phyloP scores from a whole-genome alignment of 2,113 vertebrate genomes.

The Notechis scutatus region DNA sequence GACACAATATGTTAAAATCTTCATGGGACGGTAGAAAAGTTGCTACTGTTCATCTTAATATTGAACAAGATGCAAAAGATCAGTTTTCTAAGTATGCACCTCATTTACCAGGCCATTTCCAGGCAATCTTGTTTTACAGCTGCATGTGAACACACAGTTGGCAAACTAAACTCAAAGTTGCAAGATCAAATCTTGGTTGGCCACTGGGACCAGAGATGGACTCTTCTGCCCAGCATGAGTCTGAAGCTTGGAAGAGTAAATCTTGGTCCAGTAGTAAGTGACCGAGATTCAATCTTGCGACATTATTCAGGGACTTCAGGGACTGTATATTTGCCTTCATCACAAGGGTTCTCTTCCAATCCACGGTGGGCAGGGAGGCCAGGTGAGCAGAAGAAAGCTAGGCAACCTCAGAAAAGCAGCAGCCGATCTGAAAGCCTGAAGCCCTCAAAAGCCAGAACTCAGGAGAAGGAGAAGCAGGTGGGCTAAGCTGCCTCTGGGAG shows the following conservation, averaged over 20 bases:
- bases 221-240: too few species aligned
- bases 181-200: too few species aligned
- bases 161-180: slow-evolving; percentile 8
- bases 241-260: too few species aligned
- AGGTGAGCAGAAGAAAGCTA: background rate
- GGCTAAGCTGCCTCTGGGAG: too few species aligned
- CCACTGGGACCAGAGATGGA: too few species aligned
- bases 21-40: background rate
- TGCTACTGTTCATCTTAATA: background rate
- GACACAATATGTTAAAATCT: background rate
- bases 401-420: background rate
- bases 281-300: too few species aligned
- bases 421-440: too few species aligned
- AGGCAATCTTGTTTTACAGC: slow-evolving; percentile 1
- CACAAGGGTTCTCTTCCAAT: slow-evolving; percentile 10
- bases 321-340: too few species aligned
- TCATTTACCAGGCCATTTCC: background rate
- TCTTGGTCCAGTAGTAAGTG: too few species aligned
- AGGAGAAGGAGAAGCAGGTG: too few species aligned
- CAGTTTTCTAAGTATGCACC: background rate
- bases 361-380: slow-evolving; percentile 12
- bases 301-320: too few species aligned
- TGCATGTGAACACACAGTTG: background rate
- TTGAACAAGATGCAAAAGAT: background rate
- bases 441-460: too few species aligned